These are phyloP conservation scores for Athene noctua DNA, from an alignment of 2,113 vertebrate genomes.

Conservation along the genomic window DNA sequence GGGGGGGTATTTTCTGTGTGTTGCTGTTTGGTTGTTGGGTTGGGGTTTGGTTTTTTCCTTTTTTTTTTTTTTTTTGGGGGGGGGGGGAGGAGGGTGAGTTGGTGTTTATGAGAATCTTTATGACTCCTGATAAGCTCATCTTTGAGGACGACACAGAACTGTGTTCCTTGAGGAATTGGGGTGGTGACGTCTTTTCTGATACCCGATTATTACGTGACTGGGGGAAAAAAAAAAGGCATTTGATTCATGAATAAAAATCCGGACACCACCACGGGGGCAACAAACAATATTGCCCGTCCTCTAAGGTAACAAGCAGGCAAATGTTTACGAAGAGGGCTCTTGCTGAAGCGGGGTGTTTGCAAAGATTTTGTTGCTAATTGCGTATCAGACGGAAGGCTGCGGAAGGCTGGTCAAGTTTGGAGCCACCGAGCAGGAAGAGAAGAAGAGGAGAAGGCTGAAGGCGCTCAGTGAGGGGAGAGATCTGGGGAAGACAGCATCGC, in stretches of 20 bases:
- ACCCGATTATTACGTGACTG: constrained; percentile 92
- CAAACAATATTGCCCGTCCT: constrained; percentile 85
- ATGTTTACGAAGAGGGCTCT: constrained; percentile 78
- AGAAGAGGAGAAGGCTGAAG: constrained; percentile 78
- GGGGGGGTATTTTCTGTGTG: not conserved
- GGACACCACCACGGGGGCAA: constrained; percentile 78
- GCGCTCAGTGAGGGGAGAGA: constrained; percentile 74
- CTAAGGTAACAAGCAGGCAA: constrained; percentile 84
- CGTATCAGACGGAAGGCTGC: constrained; percentile 69
- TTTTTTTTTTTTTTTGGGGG: not conserved
- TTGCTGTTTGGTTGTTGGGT: not conserved
- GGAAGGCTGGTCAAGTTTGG: constrained; percentile 78
- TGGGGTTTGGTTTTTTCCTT: not conserved
- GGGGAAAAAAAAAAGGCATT: constrained; percentile 78
- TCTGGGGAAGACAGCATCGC: constrained; percentile 75
- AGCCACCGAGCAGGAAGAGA: constrained; percentile 72
- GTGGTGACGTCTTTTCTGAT: constrained; percentile 95
- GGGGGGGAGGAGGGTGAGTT: constrained; percentile 64
- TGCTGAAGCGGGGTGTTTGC: constrained; percentile 68
- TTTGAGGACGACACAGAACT: constrained; percentile 87
- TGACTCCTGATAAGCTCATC: constrained; percentile 89
- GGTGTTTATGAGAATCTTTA: constrained; percentile 82
- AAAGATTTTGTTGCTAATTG: constrained; percentile 76
- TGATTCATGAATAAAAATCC: constrained; percentile 92
- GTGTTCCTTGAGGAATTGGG: constrained; percentile 93